Conservation (phyloP, 1,140 invertebrate genomes). For the Bombus pascuorum region DNA sequence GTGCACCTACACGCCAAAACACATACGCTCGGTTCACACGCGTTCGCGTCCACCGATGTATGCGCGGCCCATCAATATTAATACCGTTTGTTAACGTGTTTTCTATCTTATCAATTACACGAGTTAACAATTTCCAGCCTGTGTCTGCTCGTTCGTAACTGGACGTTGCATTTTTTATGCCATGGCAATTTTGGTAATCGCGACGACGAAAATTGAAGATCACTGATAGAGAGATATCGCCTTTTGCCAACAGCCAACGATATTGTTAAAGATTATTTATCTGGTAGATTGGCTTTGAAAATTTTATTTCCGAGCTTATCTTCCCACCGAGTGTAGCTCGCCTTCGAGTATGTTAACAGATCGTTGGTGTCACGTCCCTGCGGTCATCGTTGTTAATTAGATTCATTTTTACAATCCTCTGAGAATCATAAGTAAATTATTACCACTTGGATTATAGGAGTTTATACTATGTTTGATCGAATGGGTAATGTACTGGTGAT, state of each 20-base stretch:
- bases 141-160: neutral
- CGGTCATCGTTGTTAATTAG: too few relatives aligned
- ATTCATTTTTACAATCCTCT: too few relatives aligned
- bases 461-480: too few relatives aligned
- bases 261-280: neutral
- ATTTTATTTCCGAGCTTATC: neutral
- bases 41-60: neutral
- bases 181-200: neutral
- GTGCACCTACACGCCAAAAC: neutral
- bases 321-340: too few relatives aligned
- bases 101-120: slow-evolving; percentile 40
- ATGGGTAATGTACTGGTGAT: too few relatives aligned
- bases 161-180: neutral
- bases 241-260: too few relatives aligned
- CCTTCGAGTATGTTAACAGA: too few relatives aligned
- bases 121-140: neutral
- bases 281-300: neutral
- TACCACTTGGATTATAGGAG: accelerated
- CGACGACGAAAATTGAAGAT: neutral
- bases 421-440: too few relatives aligned
- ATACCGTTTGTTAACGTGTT: slow-evolving; percentile 37
- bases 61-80: slow-evolving; percentile 29
- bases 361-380: too few relatives aligned
- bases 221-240: neutral
- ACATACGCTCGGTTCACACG: slow-evolving; percentile 1